Evolutionary conservation across 2,888 invertebrate genomes (phyloP).

Genomic region (Erynnis tages): DNA sequence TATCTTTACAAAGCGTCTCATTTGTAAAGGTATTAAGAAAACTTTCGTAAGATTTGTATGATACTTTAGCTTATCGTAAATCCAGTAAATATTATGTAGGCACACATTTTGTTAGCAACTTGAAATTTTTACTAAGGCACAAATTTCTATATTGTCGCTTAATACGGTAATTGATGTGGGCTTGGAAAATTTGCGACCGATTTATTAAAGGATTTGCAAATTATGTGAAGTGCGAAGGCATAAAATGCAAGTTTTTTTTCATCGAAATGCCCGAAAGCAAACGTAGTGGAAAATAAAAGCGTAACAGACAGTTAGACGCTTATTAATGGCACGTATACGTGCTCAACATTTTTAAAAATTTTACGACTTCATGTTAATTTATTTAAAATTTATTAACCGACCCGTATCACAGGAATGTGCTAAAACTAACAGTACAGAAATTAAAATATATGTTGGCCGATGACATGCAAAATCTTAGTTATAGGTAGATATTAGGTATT

Average conservation of each 20-base stretch:
- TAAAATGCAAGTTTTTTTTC: neutral
- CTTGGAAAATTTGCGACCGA: constrained; percentile 7
- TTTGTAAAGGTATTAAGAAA: constrained; percentile 52
- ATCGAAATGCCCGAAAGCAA: neutral
- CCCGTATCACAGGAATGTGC: constrained; percentile 19
- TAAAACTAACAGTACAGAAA: constrained; percentile 23
- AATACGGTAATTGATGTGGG: constrained; percentile 21
- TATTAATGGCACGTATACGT: neutral
- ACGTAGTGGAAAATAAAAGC: neutral
- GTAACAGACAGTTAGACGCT: neutral
- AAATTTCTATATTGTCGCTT: constrained; percentile 11
- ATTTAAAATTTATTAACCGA: constrained; percentile 16
- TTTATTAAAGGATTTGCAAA: constrained; percentile 19
- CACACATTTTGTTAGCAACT: constrained; percentile 38
- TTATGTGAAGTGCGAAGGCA: too few species aligned
- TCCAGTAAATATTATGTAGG: constrained; percentile 36
- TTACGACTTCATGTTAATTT: constrained; percentile 21
- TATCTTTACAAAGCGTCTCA: constrained; percentile 37
- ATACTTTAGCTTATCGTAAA: constrained; percentile 35
- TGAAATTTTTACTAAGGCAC: constrained; percentile 31
- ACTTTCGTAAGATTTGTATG: constrained; percentile 37
- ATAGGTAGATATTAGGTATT: too few species aligned
- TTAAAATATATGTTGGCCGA: constrained; percentile 10
- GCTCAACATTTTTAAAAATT: constrained; percentile 9
- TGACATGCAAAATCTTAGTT: constrained; percentile 7